These are phyloP conservation scores for Porphyrio hochstetteri DNA, from an alignment of 2,113 vertebrate genomes.

Conservation along the genomic window DNA sequence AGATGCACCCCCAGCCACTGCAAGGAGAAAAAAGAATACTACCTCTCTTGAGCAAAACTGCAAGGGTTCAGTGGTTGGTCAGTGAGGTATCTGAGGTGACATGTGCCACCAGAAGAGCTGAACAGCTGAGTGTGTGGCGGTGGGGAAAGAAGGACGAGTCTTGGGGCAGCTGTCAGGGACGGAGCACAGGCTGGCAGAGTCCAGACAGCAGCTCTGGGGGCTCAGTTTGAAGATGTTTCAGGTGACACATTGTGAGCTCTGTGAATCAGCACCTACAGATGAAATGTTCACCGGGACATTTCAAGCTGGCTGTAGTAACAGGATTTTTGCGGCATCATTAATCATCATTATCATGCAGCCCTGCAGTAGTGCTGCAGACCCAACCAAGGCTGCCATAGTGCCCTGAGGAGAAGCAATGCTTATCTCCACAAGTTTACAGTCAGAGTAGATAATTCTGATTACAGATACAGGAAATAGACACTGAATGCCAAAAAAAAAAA, in stretches of 20 bases:
- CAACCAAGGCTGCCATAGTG: neutral
- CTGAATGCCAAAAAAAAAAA: neutral
- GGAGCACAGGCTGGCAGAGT: neutral
- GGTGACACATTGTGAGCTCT: neutral
- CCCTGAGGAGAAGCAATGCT: neutral
- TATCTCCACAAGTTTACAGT: neutral
- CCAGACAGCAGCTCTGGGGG: neutral
- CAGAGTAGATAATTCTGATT: constrained; percentile 21
- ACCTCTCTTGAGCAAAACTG: neutral
- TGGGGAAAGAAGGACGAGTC: neutral
- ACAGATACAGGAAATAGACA: neutral
- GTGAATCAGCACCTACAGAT: neutral
- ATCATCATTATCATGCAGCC: neutral
- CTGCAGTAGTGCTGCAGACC: neutral
- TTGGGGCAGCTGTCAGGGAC: neutral
- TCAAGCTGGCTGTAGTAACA: constrained; percentile 4
- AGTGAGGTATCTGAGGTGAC: neutral
- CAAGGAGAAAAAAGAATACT: neutral
- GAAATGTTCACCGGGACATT: neutral
- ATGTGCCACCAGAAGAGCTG: rapidly evolving
- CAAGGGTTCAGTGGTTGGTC: neutral
- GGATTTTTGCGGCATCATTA: constrained; percentile 11
- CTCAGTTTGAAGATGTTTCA: neutral
- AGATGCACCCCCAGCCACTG: neutral
- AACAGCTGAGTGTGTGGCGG: rapidly evolving